A percentile compares a stretch with the other conserved stretches of the same genome.
These are phyloP conservation scores for Acipenser oxyrinchus DNA, from an alignment of 2,797 vertebrate species.

Conservation along the genomic window DNA sequence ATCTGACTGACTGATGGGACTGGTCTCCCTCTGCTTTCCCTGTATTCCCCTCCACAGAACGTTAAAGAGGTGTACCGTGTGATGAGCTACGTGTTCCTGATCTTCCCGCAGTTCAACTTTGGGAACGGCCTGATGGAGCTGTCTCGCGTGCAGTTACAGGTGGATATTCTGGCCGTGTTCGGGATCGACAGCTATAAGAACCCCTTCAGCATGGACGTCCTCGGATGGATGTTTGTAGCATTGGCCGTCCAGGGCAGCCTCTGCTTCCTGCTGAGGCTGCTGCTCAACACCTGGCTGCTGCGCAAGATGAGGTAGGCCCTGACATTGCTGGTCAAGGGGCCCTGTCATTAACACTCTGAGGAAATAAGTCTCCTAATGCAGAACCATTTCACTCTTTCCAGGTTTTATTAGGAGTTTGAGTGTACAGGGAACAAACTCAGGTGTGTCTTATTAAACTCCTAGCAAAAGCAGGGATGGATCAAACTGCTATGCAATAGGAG, in stretches of 20 bases:
- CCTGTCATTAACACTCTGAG: too few species aligned
- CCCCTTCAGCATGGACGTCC: slow-evolving; percentile 69
- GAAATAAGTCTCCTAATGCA: too few species aligned
- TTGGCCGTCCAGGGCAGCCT: slow-evolving; percentile 75
- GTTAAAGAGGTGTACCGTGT: slow-evolving; percentile 57
- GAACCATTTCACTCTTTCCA: too few species aligned
- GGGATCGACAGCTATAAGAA: slow-evolving; percentile 72
- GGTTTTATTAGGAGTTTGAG: too few species aligned
- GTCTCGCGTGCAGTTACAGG: slow-evolving; percentile 72
- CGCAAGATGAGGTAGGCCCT: slow-evolving; percentile 69
- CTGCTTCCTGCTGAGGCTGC: slow-evolving; percentile 74
- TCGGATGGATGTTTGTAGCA: slow-evolving; percentile 77
- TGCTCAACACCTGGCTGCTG: slow-evolving; percentile 70
- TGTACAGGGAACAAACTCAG: too few species aligned
- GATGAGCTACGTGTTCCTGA: slow-evolving; percentile 70
- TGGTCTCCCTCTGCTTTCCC: slow-evolving; percentile 1
- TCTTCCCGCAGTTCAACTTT: slow-evolving; percentile 95
- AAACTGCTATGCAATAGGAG: too few species aligned
- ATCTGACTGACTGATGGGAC: too few species aligned
- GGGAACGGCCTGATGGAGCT: slow-evolving; percentile 85
- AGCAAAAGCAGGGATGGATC: too few species aligned
- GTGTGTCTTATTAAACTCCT: too few species aligned
- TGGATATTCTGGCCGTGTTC: slow-evolving; percentile 77
- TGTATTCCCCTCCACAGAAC: slow-evolving; percentile 48
- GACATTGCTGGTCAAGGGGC: too few species aligned